phyloP scores from a whole-genome alignment of 2,888 invertebrate species.

The Agrotis segetum region DNA sequence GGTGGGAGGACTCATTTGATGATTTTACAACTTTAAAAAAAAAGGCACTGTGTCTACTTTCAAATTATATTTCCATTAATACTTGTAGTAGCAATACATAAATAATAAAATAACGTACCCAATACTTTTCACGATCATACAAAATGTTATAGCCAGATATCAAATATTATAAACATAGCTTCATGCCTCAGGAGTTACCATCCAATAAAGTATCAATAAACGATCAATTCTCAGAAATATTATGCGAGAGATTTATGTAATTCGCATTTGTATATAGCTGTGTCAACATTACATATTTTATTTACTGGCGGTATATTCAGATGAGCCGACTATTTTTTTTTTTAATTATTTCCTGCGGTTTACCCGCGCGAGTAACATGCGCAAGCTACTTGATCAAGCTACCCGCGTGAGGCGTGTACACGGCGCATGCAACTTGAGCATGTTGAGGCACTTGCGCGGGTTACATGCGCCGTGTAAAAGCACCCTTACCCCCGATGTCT shows the following conservation, averaged over 20 bases:
- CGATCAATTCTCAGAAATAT: conserved; percentile 20
- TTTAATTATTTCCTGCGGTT: too few species aligned
- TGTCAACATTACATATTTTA: conserved; percentile 8
- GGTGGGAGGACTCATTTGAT: too few species aligned
- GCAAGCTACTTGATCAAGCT: too few species aligned
- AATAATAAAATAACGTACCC: neutral
- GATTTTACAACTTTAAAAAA: too few species aligned
- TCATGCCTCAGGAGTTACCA: neutral
- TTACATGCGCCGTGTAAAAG: too few species aligned
- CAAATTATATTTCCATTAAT: neutral
- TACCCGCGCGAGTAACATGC: too few species aligned
- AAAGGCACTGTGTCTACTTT: neutral
- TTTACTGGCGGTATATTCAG: too few species aligned
- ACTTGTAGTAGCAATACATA: neutral
- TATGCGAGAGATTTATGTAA: conserved; percentile 9
- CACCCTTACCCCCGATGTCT: too few species aligned
- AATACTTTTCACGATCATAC: neutral
- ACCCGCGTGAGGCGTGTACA: too few species aligned
- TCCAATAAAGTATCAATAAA: conserved; percentile 17
- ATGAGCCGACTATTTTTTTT: too few species aligned
- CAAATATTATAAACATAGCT: neutral
- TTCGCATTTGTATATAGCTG: conserved; percentile 16
- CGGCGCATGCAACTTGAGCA: too few species aligned
- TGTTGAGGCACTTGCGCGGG: too few species aligned
- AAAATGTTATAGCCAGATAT: neutral